A percentile compares a stretch with the other conserved stretches of the same genome.
Conservation (phyloP, 92 coral and sea anemone species). For the Bergia puertoricense region DNA sequence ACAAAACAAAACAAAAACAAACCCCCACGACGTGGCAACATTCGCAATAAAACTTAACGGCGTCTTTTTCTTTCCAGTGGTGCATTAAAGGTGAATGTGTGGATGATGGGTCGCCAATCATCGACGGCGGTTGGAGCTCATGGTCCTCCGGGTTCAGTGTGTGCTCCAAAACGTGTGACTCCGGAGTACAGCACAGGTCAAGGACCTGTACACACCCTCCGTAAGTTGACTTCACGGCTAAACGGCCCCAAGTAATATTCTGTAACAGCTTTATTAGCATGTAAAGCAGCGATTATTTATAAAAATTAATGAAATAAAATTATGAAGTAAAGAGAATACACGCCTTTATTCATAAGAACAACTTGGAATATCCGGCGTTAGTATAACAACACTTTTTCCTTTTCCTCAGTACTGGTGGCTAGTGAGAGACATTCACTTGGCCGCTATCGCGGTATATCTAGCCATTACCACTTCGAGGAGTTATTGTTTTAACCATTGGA, state of each 20-base stretch:
- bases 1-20: too few relatives aligned
- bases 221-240: constrained; percentile 47
- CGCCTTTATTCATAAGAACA: too few relatives aligned
- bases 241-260: too few relatives aligned
- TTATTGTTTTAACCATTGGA: too few relatives aligned
- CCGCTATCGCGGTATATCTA: too few relatives aligned
- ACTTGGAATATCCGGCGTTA: too few relatives aligned
- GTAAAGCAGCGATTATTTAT: not conserved
- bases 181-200: constrained; percentile 79
- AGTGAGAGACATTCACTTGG: too few relatives aligned
- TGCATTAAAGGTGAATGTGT: constrained; percentile 94
- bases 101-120: constrained; percentile 94
- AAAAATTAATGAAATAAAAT: too few relatives aligned
- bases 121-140: constrained; percentile 92
- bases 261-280: not conserved
- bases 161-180: constrained; percentile 84
- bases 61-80: constrained; percentile 62
- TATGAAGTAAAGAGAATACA: too few relatives aligned
- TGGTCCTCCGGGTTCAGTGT: constrained; percentile 68
- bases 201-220: constrained; percentile 85
- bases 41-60: not conserved
- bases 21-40: not conserved
- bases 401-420: too few relatives aligned
- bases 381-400: too few relatives aligned
- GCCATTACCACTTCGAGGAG: too few relatives aligned